These are phyloP conservation scores for Microplitis mediator DNA, from an alignment of 1,140 invertebrate genomes.

Conservation along the genomic window DNA sequence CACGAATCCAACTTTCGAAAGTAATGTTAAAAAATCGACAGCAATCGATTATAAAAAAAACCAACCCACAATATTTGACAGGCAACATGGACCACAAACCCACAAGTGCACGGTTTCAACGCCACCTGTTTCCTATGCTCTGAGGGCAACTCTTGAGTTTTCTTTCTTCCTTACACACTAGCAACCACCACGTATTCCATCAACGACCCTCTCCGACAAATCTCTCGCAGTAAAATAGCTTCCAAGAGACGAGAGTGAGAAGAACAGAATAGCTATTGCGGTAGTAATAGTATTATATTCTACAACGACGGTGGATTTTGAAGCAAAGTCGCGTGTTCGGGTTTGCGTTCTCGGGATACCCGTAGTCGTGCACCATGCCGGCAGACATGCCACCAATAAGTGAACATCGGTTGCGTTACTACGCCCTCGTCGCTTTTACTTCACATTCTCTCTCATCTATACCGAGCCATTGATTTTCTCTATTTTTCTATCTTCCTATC, in stretches of 20 bases:
- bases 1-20: neutral
- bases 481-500: neutral
- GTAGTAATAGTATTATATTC: too few relatives aligned
- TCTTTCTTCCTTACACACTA: constrained; percentile 41
- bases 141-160: too few relatives aligned
- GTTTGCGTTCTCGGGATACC: constrained; percentile 22
- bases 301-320: constrained; percentile 10
- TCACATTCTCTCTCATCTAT: constrained; percentile 4
- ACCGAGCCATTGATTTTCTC: neutral
- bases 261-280: too few relatives aligned
- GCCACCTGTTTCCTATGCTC: constrained; percentile 55
- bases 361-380: constrained; percentile 53
- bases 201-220: neutral
- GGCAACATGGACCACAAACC: constrained; percentile 42
- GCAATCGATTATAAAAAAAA: constrained; percentile 60
- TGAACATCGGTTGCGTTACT: constrained; percentile 59
- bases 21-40: constrained; percentile 35
- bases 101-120: constrained; percentile 48
- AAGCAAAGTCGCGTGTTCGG: neutral
- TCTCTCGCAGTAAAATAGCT: too few relatives aligned
- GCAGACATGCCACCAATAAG: constrained; percentile 62
- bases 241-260: too few relatives aligned
- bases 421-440: constrained; percentile 32
- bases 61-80: constrained; percentile 58
- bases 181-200: constrained; percentile 9